Percentiles rank a stretch among this genome's conserved stretches.
phyloP scores from a whole-genome alignment of 2,888 invertebrate species.

The Cephus runcator region DNA sequence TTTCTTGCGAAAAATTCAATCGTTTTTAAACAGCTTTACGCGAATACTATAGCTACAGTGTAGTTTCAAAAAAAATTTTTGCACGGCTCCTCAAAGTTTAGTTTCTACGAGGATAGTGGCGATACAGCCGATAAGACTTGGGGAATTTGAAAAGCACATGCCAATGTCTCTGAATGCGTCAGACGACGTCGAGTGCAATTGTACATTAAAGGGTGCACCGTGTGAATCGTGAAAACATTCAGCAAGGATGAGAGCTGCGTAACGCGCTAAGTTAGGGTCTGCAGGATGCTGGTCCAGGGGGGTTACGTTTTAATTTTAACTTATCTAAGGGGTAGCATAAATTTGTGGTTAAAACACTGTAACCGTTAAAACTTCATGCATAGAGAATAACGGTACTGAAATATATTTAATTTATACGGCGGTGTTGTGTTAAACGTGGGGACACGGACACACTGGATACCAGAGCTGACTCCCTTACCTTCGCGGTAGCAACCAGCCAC shows the following conservation, averaged over 20 bases:
- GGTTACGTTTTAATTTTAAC: conserved; percentile 37
- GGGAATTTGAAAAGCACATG: background rate
- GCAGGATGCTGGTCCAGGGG: background rate
- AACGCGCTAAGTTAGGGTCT: conserved; percentile 14
- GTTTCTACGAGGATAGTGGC: background rate
- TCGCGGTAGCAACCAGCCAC: background rate
- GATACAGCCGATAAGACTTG: background rate
- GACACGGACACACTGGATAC: background rate
- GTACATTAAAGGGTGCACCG: background rate
- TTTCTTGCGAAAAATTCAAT: no score
- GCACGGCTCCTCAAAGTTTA: no score
- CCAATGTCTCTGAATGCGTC: no score
- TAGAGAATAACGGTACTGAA: conserved; percentile 20
- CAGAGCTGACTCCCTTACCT: background rate
- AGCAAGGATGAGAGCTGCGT: conserved; percentile 14
- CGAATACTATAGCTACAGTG: no score
- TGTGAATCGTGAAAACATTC: background rate
- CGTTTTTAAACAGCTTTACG: no score
- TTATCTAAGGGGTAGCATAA: conserved; percentile 37
- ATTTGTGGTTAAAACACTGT: conserved; percentile 33
- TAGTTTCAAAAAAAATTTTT: no score
- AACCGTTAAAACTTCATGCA: conserved; percentile 34
- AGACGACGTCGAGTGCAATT: background rate
- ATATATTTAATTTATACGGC: conserved; percentile 36
- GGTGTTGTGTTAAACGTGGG: background rate